Conservation (phyloP, 1,140 invertebrate genomes). For the Gonioctena quinquepunctata region DNA sequence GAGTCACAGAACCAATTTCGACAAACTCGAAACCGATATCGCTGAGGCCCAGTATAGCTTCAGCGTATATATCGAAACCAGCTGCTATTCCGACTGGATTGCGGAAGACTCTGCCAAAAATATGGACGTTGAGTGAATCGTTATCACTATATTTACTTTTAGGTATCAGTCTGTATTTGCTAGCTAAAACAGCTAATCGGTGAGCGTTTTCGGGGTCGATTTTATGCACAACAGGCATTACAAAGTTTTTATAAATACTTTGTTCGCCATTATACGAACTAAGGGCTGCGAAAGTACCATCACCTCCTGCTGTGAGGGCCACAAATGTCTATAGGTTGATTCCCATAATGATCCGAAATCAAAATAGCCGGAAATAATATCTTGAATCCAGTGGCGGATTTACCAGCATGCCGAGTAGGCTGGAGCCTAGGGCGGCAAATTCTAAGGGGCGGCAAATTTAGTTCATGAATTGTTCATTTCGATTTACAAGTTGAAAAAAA, state of each 20-base stretch:
- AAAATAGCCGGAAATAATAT: too few relatives aligned
- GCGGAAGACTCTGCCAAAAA: constrained; percentile 75
- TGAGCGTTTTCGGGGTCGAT: constrained; percentile 83
- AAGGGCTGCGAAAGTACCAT: constrained; percentile 59
- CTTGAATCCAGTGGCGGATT: too few relatives aligned
- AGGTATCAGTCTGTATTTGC: constrained; percentile 77
- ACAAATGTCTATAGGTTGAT: too few relatives aligned
- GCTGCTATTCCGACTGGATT: constrained; percentile 96
- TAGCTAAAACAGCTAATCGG: constrained; percentile 71
- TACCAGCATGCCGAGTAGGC: too few relatives aligned
- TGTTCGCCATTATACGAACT: constrained; percentile 73
- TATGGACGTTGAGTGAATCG: constrained; percentile 65
- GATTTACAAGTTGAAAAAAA: too few relatives aligned
- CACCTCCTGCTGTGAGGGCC: constrained; percentile 30
- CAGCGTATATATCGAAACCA: constrained; percentile 97
- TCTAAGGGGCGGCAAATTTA: too few relatives aligned
- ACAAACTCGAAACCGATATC: constrained; percentile 93
- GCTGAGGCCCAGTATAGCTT: constrained; percentile 81
- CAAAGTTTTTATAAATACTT: constrained; percentile 73
- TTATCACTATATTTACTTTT: constrained; percentile 64
- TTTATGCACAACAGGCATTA: constrained; percentile 71
- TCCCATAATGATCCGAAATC: too few relatives aligned
- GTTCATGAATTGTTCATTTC: too few relatives aligned
- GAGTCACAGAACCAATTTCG: constrained; percentile 96
- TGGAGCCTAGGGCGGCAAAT: too few relatives aligned